Evolutionary conservation across 2,797 vertebrate genomes (phyloP).

Genomic region (Tiaroga cobitis): DNA sequence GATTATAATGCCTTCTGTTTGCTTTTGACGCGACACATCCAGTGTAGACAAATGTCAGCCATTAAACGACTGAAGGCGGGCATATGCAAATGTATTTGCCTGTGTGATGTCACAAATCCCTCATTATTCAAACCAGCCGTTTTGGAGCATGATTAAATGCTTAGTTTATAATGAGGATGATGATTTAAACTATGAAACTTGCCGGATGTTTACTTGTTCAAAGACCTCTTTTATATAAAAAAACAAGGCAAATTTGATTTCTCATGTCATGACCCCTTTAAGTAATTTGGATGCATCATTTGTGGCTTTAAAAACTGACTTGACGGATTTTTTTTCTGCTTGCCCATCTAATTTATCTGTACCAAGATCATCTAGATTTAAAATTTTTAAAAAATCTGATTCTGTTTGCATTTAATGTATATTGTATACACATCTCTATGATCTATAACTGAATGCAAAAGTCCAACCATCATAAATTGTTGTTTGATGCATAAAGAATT

Average conservation of each 20-base stretch:
- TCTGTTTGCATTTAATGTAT: not conserved
- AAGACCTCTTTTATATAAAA: not conserved
- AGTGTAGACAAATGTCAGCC: not conserved
- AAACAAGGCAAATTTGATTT: not conserved
- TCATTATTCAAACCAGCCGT: not conserved
- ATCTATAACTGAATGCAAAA: not conserved
- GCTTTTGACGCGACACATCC: no score
- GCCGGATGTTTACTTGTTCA: not conserved
- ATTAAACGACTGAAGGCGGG: no score
- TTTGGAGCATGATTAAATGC: not conserved
- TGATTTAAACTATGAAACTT: not conserved
- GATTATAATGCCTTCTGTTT: no score
- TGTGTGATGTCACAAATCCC: not conserved
- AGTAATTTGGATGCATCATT: not conserved
- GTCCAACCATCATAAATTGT: not conserved
- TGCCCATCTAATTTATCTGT: not conserved
- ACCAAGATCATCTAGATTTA: not conserved
- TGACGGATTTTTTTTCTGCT: not conserved
- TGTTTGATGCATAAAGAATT: constrained; percentile 22
- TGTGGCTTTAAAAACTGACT: not conserved
- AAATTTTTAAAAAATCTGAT: not conserved
- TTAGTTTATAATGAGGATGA: not conserved
- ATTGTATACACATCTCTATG: not conserved
- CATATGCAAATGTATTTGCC: not conserved
- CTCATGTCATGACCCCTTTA: not conserved